Conservation (phyloP, 2,113 vertebrate species). For the Budorcas taxicolor region DNA sequence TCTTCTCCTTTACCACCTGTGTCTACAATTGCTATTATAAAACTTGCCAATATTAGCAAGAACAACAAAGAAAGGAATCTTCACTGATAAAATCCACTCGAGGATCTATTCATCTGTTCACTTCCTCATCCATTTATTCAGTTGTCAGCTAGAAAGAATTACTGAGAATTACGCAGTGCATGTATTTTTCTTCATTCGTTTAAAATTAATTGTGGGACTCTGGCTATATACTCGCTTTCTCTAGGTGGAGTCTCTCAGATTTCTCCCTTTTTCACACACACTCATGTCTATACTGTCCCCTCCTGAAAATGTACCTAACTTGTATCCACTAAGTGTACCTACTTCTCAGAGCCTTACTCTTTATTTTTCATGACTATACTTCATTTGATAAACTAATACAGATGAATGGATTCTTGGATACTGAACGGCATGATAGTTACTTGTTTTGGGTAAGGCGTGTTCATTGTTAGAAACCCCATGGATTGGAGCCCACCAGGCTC, state of each 20-base stretch:
- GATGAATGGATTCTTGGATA: neutral
- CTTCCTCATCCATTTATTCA: neutral
- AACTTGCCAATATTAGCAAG: neutral
- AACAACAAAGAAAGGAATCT: neutral
- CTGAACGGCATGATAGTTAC: neutral
- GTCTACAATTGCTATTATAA: neutral
- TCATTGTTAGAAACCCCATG: neutral
- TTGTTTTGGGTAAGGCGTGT: accelerated
- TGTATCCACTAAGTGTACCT: neutral
- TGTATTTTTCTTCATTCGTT: neutral
- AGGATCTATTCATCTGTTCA: neutral
- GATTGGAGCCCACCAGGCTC: neutral
- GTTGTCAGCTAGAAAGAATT: neutral
- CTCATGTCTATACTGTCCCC: neutral
- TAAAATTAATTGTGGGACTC: neutral
- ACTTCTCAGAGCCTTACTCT: neutral
- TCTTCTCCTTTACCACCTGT: neutral
- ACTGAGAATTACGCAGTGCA: neutral
- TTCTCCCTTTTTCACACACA: neutral
- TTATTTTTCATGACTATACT: neutral
- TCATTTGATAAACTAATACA: neutral
- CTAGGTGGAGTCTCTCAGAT: neutral
- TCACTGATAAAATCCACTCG: neutral
- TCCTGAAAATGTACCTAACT: neutral
- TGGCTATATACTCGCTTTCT: neutral